Base-by-base conservation (phyloP, 2,888 invertebrate species). In the Suillia variegata region DNA sequence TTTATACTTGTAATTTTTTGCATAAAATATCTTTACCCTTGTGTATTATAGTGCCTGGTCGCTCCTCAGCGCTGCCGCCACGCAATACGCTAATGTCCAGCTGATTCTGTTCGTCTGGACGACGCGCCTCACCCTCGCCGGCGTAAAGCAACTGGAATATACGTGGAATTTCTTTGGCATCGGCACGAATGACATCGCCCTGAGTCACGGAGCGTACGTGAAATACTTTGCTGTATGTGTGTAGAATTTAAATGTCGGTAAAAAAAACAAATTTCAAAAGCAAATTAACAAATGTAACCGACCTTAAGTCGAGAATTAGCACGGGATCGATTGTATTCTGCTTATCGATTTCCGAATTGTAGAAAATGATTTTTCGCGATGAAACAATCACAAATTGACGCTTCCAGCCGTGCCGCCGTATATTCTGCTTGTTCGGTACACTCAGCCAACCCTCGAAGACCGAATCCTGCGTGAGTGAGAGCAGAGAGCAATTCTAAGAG, bases 141-240 rank as follows among this genome's bases (percentile, higher is more conserved):
- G 98, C 97, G 84, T 98, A 98, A 75, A 98, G 85, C 77, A 98
- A 86, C 86, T 96, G 88, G 85, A 99, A 98, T 84, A 99, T 99
- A 83, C 96, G 91, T 75, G 98, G 98, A 84, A 99, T 96, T 87
- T 98, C 97, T 88, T 95, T 96, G 83, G 96, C 94, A 87, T 98
- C 97, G 58, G 97, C 98, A 80, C 98, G 90, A 82, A 98, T 97
- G 75, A 98, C 98, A 87, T 99, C 99, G 74, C 98, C 98, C 83
- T 98, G 98, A 65, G 98, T 98, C 70, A 99, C 98, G 63, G 96
- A 93, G 68, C 98, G 90, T 70, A 98, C 98, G 85, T 98, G 98
- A 86, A 97, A 98, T 80, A 99, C 92, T 88, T 98, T 98, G 85
- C 98, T 96, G 85, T 13, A 81, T 61, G 56, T 56, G 12, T 2